These are phyloP conservation scores for Amblyopsis rosae DNA, from an alignment of 2,113 vertebrate species.

Conservation along the genomic window DNA sequence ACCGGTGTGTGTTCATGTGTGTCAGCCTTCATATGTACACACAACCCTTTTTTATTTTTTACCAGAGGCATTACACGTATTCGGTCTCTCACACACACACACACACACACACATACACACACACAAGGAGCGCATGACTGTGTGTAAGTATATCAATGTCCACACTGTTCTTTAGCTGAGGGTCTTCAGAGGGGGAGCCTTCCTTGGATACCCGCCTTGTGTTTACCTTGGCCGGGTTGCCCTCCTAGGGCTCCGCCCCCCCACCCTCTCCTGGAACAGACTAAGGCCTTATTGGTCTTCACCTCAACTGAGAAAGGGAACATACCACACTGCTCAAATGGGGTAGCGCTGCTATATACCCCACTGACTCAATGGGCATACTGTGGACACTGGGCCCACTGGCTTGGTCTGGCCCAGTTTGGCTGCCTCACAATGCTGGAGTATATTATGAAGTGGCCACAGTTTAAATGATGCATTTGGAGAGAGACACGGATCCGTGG, in stretches of 20 bases:
- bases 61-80: constrained; percentile 39
- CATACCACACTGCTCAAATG: constrained; percentile 64
- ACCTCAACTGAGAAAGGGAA: constrained; percentile 66
- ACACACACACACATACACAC: neutral
- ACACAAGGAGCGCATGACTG: neutral
- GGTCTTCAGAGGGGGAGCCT: constrained; percentile 40
- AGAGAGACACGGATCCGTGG: constrained; percentile 20
- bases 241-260: constrained; percentile 50
- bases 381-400: constrained; percentile 56
- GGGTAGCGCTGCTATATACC: constrained; percentile 56
- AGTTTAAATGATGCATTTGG: constrained; percentile 60
- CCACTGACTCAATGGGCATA: constrained; percentile 67
- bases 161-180: constrained; percentile 69
- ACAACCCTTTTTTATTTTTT: constrained; percentile 17
- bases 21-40: constrained; percentile 13
- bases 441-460: constrained; percentile 34
- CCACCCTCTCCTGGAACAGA: constrained; percentile 68
- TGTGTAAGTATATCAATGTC: constrained; percentile 69
- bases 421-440: constrained; percentile 41
- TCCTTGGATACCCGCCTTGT: constrained; percentile 57
- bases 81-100: constrained; percentile 46
- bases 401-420: constrained; percentile 30
- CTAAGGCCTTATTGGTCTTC: constrained; percentile 66
- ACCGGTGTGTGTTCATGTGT: constrained; percentile 31
- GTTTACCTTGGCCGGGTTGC: constrained; percentile 76